These are phyloP conservation scores for Holotrichia oblita DNA, from an alignment of 1,140 invertebrate genomes.

Conservation along the genomic window DNA sequence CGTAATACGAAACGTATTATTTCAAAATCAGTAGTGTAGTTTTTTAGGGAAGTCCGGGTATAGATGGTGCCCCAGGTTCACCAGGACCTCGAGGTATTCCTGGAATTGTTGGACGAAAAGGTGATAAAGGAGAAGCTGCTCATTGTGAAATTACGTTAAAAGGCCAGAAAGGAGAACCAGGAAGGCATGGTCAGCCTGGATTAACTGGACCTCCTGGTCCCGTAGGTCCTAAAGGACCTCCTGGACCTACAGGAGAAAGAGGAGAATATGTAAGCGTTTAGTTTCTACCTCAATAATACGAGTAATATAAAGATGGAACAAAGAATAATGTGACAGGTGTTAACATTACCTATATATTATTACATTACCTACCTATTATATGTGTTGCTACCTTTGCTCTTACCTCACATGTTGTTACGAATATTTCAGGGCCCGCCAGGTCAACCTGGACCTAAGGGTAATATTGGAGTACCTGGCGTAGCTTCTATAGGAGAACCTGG, in stretches of 20 bases:
- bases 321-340: too few species aligned
- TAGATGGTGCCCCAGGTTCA: constrained; percentile 70
- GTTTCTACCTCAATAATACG: background rate
- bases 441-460: constrained; percentile 73
- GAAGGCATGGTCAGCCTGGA: constrained; percentile 75
- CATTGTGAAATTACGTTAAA: constrained; percentile 73
- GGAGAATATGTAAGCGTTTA: constrained; percentile 67
- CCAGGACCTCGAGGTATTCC: constrained; percentile 72
- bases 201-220: constrained; percentile 74
- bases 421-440: constrained; percentile 68
- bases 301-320: background rate
- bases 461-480: constrained; percentile 80
- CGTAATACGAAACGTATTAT: constrained; percentile 59
- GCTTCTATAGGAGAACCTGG: constrained; percentile 76
- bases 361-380: too few species aligned
- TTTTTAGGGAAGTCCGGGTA: constrained; percentile 71
- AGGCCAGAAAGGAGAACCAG: constrained; percentile 86
- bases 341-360: too few species aligned
- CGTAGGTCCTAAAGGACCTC: constrained; percentile 69
- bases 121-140: constrained; percentile 77
- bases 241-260: too few species aligned
- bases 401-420: constrained; percentile 55
- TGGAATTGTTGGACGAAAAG: constrained; percentile 70
- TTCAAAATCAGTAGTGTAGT: background rate
- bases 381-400: background rate